Percentiles rank a stretch among this genome's conserved stretches.
phyloP scores from a whole-genome alignment of 2,888 invertebrate genomes.

The Schizotus pectinicornis region DNA sequence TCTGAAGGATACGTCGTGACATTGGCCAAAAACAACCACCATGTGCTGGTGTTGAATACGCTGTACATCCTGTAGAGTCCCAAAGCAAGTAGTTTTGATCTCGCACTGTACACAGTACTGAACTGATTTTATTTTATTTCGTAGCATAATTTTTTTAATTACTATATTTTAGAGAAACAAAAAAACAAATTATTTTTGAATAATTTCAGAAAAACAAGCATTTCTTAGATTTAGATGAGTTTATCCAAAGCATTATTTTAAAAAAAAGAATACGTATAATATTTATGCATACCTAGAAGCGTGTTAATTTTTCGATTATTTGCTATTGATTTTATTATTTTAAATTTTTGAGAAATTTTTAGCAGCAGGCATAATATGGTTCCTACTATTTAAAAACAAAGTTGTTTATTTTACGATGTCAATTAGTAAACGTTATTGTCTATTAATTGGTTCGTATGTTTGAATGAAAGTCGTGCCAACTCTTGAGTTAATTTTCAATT shows the following conservation, averaged over 20 bases:
- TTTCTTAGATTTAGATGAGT: slow-evolving; percentile 33
- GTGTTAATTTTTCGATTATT: slow-evolving; percentile 27
- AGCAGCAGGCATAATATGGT: slow-evolving; percentile 50
- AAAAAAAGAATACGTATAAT: slow-evolving; percentile 20
- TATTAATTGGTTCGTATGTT: slow-evolving; percentile 41
- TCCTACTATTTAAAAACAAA: slow-evolving; percentile 36
- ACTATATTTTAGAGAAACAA: slow-evolving; percentile 20
- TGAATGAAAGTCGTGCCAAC: slow-evolving; percentile 45
- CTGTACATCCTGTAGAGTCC: slow-evolving; percentile 86
- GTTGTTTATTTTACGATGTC: slow-evolving; percentile 43
- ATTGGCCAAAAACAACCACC: slow-evolving; percentile 98
- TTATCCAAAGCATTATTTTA: slow-evolving; percentile 41
- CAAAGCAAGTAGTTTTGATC: slow-evolving; percentile 58
- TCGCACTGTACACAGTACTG: slow-evolving; percentile 57
- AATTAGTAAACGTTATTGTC: slow-evolving; percentile 45
- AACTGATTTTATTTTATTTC: slow-evolving; percentile 56
- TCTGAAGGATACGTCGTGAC: slow-evolving; percentile 96
- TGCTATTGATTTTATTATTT: slow-evolving; percentile 39
- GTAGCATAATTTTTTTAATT: slow-evolving; percentile 31
- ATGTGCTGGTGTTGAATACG: slow-evolving; percentile 94
- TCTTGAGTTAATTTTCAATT: slow-evolving; percentile 23
- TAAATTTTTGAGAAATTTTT: slow-evolving; percentile 41
- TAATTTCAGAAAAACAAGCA: slow-evolving; percentile 24
- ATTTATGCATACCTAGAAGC: slow-evolving; percentile 34
- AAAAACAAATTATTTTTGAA: slow-evolving; percentile 20